phyloP scores from a whole-genome alignment of 2,797 vertebrate species.

The Diplodus sargus region DNA sequence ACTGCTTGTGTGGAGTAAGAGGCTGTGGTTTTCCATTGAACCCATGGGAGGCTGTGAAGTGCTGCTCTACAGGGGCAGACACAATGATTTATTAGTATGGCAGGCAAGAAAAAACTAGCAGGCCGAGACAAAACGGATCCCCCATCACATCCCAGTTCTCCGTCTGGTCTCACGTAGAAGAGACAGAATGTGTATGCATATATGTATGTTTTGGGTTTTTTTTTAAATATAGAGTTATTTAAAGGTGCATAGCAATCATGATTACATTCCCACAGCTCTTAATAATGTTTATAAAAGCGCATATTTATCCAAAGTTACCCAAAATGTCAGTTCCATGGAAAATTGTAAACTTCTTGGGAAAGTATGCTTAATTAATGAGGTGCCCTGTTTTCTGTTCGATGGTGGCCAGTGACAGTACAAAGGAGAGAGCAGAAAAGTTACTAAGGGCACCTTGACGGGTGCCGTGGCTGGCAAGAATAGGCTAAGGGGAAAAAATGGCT shows the following conservation, averaged over 20 bases:
- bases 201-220: background rate
- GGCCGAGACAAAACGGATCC: conserved; percentile 75
- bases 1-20: conserved; percentile 57
- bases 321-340: conserved; percentile 1
- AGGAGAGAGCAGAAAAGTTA: conserved; percentile 35
- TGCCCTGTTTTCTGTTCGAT: conserved; percentile 45
- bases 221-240: conserved; percentile 15
- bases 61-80: conserved; percentile 69
- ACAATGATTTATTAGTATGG: conserved; percentile 76
- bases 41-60: conserved; percentile 71
- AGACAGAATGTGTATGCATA: conserved; percentile 11
- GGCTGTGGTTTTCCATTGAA: conserved; percentile 74
- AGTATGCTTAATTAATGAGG: conserved; percentile 44
- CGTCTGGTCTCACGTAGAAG: conserved; percentile 25
- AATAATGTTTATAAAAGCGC: conserved; percentile 34
- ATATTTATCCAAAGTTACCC: background rate
- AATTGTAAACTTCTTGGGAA: conserved; percentile 2
- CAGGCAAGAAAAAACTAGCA: conserved; percentile 61
- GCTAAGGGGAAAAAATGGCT: conserved; percentile 22
- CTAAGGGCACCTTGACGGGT: background rate
- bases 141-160: conserved; percentile 57
- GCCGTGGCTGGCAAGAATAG: conserved; percentile 17
- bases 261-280: conserved; percentile 18
- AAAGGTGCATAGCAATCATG: conserved; percentile 22
- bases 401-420: conserved; percentile 17